Percentiles rank a stretch among this genome's conserved stretches.
Conservation (phyloP, 2,888 invertebrate genomes). For the Molanna angustata region DNA sequence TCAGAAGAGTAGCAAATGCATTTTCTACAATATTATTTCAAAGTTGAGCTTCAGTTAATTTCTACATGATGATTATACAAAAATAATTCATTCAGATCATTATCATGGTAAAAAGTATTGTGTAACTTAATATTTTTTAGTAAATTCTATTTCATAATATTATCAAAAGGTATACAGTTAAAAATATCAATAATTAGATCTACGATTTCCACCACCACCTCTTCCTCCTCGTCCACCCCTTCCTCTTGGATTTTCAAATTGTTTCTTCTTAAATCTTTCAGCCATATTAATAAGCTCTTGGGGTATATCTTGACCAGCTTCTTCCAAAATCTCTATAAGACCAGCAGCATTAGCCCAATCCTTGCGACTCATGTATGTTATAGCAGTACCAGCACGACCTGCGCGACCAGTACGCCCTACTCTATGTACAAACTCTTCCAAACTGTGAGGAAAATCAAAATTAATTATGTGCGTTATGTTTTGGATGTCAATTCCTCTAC, state of each 20-base stretch:
- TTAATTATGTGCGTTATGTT: constrained; percentile 89
- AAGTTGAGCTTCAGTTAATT: no score
- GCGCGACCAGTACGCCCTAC: constrained; percentile 96
- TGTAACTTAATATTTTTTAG: no score
- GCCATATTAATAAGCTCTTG: constrained; percentile 74
- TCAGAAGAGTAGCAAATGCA: no score
- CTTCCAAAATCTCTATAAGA: constrained; percentile 80
- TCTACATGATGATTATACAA: no score
- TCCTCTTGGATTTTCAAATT: not conserved
- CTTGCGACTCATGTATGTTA: constrained; percentile 74
- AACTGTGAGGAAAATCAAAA: constrained; percentile 89
- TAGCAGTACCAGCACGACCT: constrained; percentile 77
- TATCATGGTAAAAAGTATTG: no score
- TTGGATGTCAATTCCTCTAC: constrained; percentile 89
- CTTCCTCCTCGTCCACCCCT: constrained; percentile 39
- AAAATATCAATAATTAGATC: not conserved
- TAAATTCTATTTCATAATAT: no score
- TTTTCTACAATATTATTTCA: no score
- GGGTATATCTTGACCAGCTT: constrained; percentile 83
- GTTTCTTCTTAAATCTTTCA: constrained; percentile 61
- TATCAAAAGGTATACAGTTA: no score
- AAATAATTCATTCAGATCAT: no score
- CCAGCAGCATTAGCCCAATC: constrained; percentile 84
- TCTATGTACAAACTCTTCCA: constrained; percentile 94
- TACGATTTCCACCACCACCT: constrained; percentile 7